Base-by-base conservation (phyloP, 2,888 invertebrate genomes). In the Temnothorax ravouxi region DNA sequence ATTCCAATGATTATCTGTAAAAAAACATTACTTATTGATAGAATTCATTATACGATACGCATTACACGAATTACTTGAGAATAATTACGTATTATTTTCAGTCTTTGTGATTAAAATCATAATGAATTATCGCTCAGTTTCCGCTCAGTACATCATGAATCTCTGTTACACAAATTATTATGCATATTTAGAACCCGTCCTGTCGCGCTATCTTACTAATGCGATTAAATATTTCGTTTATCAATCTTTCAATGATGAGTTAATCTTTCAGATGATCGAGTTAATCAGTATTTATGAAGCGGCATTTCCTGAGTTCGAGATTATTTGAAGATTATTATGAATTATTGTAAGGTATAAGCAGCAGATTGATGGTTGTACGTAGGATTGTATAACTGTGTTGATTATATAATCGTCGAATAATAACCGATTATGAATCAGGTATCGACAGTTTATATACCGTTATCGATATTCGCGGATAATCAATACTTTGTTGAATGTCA, bases 241-340 rank as follows among this genome's bases (percentile, higher is more conserved):
- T 52, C 13, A 64, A 25, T 64, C 47, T 50, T 75, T 13, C 38
- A 13, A 52, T 52, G 8, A 47, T 6, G 3, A 44, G 38, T 3
- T 67, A 21, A 77, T 77, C n/a, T 29, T 29, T 3, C 0, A 50
- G 18, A 47, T 6, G 3, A 29, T 29, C 29, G 3, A 44, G 52
- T 3, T 67, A 21, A 77, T 77, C n/a, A 44, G n/a, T 41, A n/a
- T 67, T 66, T 25, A 77, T 54, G 13, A 41, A 66, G 3, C 6
- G 41, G 8, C 18, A 3, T 47, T 75, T 74, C 44, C n/a, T 29
- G 44, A 59, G 41, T 44, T 59, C 13, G 29, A 74, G 29, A 61
- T 74, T 74, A 74, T 41, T 66, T 52, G 18, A 76, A 52, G 56
- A 56, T 72, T 56, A 72, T 56, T 56, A 56, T 72, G 41, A 72